Evolutionary conservation across 2,888 invertebrate genomes (phyloP), one percentile per base, ranked within the genome.

Genomic region (Malthinus flaveolus): DNA sequence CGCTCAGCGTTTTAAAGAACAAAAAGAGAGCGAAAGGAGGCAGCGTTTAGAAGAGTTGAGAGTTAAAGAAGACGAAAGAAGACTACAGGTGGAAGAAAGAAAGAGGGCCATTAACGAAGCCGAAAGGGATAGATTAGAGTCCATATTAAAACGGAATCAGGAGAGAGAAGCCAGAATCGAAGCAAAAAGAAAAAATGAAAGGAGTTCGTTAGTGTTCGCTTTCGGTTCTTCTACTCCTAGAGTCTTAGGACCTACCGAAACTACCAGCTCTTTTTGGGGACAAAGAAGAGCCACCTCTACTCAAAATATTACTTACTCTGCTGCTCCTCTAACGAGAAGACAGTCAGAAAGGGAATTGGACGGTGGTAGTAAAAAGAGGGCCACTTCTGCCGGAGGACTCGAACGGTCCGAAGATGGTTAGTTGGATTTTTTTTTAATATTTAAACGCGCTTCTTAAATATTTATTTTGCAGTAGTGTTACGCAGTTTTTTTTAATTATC

Each of bases 211-310:
- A 68, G 90, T 89, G 55, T 95, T 93, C 81, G 95, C 94, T 53
- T 95, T 95, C 80, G 95, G 95, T 59, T 94, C 93, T 70, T 94
- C 93, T 67, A 95, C 93, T 63, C 94, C 95, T 62, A 84, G 95
- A 63, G 86, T 93, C 82, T 82, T 93, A 71, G 92, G 93, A 76
- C 91, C 92, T 53, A 85, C 88, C 61, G 92, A 93, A 76, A 87
- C 89, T 67, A 87, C 87, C 56, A 86, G 88, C 65, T 85, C 87
- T 73, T 93, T 89, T 83, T 93, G 92, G 93, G 90, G 91, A 66
- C 88, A 91, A 76, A 86, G 93, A 79, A 87, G 93, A 79, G 93
- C 93, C 69, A 93, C 93, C 74, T 93, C 93, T 74, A 93, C 92
- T 68, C 91, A 91, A 74, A 93, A 93, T 82, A 92, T 93, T 80